These are phyloP conservation scores for Dermolepida albohirtum DNA, from an alignment of 2,888 invertebrate species.

Conservation along the genomic window DNA sequence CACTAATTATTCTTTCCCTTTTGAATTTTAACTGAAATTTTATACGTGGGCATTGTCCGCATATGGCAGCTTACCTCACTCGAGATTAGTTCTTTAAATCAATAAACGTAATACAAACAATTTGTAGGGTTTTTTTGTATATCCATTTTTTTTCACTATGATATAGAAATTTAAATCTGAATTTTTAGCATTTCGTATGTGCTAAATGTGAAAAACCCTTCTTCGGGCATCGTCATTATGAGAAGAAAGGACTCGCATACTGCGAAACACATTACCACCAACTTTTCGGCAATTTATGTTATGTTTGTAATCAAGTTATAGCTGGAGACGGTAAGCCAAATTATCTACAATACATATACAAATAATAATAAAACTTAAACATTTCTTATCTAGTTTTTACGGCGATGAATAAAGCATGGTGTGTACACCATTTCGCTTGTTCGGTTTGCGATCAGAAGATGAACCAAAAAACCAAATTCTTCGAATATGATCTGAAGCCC, in stretches of 20 bases:
- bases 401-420: conserved; percentile 99
- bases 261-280: conserved; percentile 99
- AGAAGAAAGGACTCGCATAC: conserved; percentile 98
- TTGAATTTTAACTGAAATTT: too few species aligned
- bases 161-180: too few species aligned
- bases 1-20: too few species aligned
- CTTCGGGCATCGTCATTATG: conserved; percentile 98
- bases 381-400: conserved; percentile 83
- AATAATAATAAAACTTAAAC: background rate
- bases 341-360: background rate
- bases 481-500: conserved; percentile 98
- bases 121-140: too few species aligned
- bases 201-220: conserved; percentile 99
- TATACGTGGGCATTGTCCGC: too few species aligned
- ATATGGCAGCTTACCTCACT: too few species aligned
- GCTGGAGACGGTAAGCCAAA: conserved; percentile 88
- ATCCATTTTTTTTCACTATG: too few species aligned
- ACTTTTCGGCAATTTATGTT: conserved; percentile 98
- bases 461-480: conserved; percentile 98
- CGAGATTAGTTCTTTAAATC: too few species aligned
- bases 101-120: too few species aligned
- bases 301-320: conserved; percentile 98
- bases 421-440: conserved; percentile 98
- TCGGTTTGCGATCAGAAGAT: conserved; percentile 96
- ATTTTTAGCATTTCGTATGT: conserved; percentile 94